These are phyloP conservation scores for Bruchidius siliquastri DNA, from an alignment of 2,888 invertebrate genomes.

Conservation along the genomic window DNA sequence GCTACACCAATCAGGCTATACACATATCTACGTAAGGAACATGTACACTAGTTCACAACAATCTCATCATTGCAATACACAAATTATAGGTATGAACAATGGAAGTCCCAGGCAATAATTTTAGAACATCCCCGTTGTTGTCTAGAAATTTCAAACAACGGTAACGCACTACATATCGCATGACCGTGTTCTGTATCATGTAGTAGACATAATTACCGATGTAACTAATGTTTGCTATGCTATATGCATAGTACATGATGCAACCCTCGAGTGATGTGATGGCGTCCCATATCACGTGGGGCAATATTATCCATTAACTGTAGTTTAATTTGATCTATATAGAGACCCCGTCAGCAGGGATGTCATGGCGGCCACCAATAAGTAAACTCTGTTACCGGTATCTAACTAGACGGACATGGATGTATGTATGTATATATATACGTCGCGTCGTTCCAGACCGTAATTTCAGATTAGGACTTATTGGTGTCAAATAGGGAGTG, in stretches of 20 bases:
- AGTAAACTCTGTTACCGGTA: neutral
- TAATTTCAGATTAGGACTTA: neutral
- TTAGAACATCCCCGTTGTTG: too few relatives aligned
- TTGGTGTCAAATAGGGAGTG: neutral
- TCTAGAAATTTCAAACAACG: too few relatives aligned
- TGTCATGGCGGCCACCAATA: neutral
- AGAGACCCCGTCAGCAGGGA: neutral
- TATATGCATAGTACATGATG: neutral
- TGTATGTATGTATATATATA: neutral
- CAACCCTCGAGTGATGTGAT: neutral
- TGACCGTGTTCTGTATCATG: neutral
- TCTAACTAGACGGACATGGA: neutral
- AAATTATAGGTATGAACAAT: too few relatives aligned
- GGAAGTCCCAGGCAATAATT: too few relatives aligned
- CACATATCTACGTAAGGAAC: too few relatives aligned
- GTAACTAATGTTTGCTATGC: neutral
- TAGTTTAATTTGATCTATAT: neutral
- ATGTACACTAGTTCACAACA: too few relatives aligned
- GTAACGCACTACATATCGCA: neutral
- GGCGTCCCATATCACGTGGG: neutral
- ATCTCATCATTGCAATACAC: too few relatives aligned
- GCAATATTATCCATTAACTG: neutral
- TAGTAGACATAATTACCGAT: neutral
- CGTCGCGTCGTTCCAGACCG: neutral
- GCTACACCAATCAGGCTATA: too few relatives aligned